Conservation (phyloP, 2,888 invertebrate genomes). For the Seira sanloemensis region DNA sequence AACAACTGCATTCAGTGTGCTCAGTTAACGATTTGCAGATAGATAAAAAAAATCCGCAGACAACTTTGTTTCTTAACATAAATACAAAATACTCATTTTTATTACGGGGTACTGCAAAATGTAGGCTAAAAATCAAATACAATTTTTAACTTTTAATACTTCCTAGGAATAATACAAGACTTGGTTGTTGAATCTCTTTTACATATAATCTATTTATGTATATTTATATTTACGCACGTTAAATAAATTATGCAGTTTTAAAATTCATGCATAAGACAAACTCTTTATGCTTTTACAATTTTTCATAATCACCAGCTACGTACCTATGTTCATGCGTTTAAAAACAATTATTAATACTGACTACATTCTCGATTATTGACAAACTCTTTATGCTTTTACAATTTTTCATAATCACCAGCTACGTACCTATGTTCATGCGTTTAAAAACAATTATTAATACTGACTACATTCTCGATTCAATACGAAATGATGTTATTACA, state of each 20-base stretch:
- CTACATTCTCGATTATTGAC: constrained; percentile 12
- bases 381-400: not conserved
- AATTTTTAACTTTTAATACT: not conserved
- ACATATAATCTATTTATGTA: not conserved
- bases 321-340: not conserved
- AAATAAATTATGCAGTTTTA: not conserved
- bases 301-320: not conserved
- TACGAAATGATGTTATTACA: no score
- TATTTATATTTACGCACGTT: not conserved
- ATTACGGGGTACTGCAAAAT: not conserved
- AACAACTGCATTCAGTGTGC: constrained; percentile 69
- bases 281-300: not conserved
- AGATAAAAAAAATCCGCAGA: not conserved
- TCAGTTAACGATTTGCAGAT: constrained; percentile 66
- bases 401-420: not conserved
- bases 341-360: not conserved
- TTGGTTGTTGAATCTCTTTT: not conserved
- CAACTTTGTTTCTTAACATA: not conserved
- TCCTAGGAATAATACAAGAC: not conserved
- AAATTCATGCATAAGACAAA: not conserved
- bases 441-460: not conserved
- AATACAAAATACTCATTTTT: constrained; percentile 17
- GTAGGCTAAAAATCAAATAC: not conserved
- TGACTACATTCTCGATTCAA: constrained; percentile 12
- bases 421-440: not conserved